These are phyloP conservation scores for Dioctria rufipes DNA, from an alignment of 2,888 invertebrate genomes.

Conservation along the genomic window DNA sequence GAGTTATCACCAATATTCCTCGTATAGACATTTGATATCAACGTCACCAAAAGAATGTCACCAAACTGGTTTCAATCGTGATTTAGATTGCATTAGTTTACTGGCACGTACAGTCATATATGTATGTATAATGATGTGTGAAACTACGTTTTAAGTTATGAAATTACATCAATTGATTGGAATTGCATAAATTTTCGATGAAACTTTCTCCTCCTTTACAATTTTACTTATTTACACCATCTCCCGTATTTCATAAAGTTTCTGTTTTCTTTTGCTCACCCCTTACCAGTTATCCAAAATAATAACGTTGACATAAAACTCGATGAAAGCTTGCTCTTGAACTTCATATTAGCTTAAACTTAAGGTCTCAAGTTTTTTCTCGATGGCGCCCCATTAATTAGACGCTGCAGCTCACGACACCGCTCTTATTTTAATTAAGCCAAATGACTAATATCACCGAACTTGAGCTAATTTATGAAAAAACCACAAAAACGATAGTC, in stretches of 20 bases:
- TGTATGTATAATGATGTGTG: neutral
- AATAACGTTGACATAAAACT: neutral
- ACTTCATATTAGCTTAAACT: neutral
- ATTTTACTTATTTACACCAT: neutral
- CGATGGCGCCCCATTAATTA: slow-evolving; percentile 21
- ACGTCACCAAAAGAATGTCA: slow-evolving; percentile 77
- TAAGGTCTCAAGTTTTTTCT: neutral
- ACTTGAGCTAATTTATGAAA: slow-evolving; percentile 17
- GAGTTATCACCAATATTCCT: slow-evolving; percentile 43
- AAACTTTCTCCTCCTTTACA: neutral
- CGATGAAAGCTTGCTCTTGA: slow-evolving; percentile 2
- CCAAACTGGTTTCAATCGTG: slow-evolving; percentile 75
- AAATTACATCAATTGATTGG: neutral
- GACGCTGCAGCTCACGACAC: neutral
- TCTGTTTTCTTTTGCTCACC: neutral
- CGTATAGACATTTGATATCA: slow-evolving; percentile 74
- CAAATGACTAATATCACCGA: slow-evolving; percentile 4
- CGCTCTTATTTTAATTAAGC: slow-evolving; percentile 5
- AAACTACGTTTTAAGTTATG: neutral
- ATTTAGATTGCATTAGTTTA: neutral
- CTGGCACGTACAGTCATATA: neutral
- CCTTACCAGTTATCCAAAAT: neutral
- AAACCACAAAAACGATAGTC: neutral
- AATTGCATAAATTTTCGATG: neutral
- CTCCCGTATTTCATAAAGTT: neutral